Conservation (phyloP, 2,888 invertebrate genomes). For the Melanostoma scalare region DNA sequence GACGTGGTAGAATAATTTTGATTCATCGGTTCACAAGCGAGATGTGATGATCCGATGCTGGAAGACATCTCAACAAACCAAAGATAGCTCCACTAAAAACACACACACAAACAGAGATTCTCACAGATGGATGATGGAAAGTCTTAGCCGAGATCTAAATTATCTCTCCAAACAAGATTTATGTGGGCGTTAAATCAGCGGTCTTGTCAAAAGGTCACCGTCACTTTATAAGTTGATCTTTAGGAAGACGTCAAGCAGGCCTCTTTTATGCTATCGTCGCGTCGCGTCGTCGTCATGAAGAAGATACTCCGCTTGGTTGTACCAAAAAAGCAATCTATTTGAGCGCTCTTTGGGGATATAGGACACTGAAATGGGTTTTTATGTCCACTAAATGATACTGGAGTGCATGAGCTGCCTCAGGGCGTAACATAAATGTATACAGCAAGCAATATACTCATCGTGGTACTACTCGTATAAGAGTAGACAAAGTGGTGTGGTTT, state of each 20-base stretch:
- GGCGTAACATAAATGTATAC: conserved; percentile 51
- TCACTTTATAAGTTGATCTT: conserved; percentile 68
- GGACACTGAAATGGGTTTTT: conserved; percentile 71
- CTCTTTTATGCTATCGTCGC: conserved; percentile 34
- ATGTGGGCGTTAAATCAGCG: conserved; percentile 72
- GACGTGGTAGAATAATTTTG: conserved; percentile 63
- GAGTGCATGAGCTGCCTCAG: conserved; percentile 68
- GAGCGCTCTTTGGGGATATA: conserved; percentile 69
- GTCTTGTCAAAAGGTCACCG: conserved; percentile 73
- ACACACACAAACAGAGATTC: conserved; percentile 34
- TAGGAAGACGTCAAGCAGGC: conserved; percentile 36
- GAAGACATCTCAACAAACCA: neutral
- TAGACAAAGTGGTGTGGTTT: conserved; percentile 36
- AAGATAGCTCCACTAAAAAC: neutral
- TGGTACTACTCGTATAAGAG: conserved; percentile 10
- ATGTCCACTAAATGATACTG: conserved; percentile 72
- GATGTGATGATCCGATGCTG: neutral
- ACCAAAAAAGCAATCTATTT: conserved; percentile 69
- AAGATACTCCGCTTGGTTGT: conserved; percentile 9
- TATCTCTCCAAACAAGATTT: conserved; percentile 70
- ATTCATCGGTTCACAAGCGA: conserved; percentile 23
- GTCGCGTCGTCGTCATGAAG: neutral
- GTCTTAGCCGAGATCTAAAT: conserved; percentile 72
- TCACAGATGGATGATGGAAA: conserved; percentile 62
- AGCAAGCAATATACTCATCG: conserved; percentile 1